Percentiles rank a stretch among this genome's conserved stretches.
Conservation (phyloP, 2,797 vertebrate species). For the Bradypodion ventrale region DNA sequence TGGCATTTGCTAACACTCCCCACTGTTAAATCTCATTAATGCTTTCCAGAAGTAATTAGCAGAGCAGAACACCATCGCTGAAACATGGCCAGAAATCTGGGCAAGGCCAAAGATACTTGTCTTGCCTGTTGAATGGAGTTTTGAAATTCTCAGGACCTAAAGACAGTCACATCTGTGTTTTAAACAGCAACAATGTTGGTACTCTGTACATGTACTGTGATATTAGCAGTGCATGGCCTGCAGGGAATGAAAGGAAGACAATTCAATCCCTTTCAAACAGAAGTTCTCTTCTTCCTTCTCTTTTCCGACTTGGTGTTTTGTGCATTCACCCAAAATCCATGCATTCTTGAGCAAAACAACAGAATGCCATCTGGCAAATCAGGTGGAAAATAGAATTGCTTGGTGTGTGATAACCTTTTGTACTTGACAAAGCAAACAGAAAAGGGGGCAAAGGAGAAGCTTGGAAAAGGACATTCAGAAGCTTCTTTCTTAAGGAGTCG, state of each 20-base stretch:
- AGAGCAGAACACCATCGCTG: slow-evolving; percentile 48
- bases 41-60: slow-evolving; percentile 62
- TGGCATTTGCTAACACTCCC: slow-evolving; percentile 36
- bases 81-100: slow-evolving; percentile 49
- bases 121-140: slow-evolving; percentile 6
- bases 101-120: slow-evolving; percentile 24
- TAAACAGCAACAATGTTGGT: background rate
- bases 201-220: background rate
- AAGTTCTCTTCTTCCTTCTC: background rate
- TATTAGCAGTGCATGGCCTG: background rate
- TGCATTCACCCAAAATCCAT: background rate
- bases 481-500: background rate
- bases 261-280: background rate
- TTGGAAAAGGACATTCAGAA: no score
- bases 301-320: background rate
- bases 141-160: background rate
- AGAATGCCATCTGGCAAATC: background rate
- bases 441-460: background rate
- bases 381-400: slow-evolving; percentile 8
- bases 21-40: slow-evolving; percentile 41
- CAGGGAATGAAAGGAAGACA: background rate
- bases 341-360: slow-evolving; percentile 16
- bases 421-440: background rate
- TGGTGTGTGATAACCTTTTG: background rate
- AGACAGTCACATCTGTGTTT: background rate